Base-by-base conservation (phyloP, 2,797 vertebrate genomes). In the Crax fasciolata region DNA sequence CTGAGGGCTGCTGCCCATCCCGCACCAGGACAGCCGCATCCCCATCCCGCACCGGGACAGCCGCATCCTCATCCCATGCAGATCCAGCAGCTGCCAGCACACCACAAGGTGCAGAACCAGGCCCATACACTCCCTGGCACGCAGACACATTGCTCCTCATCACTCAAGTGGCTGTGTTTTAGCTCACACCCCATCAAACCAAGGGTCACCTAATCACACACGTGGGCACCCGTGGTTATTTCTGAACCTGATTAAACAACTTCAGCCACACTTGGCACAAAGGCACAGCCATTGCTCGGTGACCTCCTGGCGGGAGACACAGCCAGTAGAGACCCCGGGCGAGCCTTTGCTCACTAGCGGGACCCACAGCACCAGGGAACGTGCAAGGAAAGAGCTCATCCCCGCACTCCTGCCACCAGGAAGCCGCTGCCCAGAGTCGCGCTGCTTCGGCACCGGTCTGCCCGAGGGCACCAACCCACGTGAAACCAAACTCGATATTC, bases 81-180 rank as follows among this genome's bases (percentile, higher is more conserved):
- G 44, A 6, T 1, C 0, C 1, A 13, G 17, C 2, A 8, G 41
- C 1, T 63, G 65, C 27, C 30, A 13, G 20, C 0, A 27, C 23
- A 3, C 9, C n/a, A 17, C 9, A 1, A 7, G 19, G 46, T 35
- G 9, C 55, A 32, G 51, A 63, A 52, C 8, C 44, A 52, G 39
- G 27, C 7, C 43, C 49, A 3, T 0, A 1, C 0, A 4, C 8
- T 41, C 35, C 38, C 21, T n/a, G 8, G 32, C 44, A 9, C 28
- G 7, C 39, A 25, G 63, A 10, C 0, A 1, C 4, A 0, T 1
- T 4, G 19, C 28, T 24, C 30, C 21, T 46, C 43, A 4, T 16
- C 21, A 16, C 21, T 66, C 12, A 11, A 46, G 44, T 0, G 5
- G 23, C 10, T 23, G 19, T 6, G 9, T n/a, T 32, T 66, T 7